Evolutionary conservation across 2,888 invertebrate genomes (phyloP).

Genomic region (Cheilosia pagana): DNA sequence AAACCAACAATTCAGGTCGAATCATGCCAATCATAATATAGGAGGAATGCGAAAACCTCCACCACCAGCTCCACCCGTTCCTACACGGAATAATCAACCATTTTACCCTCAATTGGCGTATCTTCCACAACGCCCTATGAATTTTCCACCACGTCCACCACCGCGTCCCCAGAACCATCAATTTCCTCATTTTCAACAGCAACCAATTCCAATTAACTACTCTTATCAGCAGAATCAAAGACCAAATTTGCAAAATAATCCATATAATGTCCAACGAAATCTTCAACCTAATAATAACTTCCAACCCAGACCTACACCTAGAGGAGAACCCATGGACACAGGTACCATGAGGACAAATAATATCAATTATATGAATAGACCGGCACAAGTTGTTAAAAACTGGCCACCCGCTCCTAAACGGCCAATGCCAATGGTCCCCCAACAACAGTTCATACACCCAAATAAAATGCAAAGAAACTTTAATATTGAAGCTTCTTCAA

Average conservation of each 20-base stretch:
- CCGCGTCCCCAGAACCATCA: neutral
- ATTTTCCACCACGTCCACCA: neutral
- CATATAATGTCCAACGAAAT: neutral
- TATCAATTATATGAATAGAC: too few species aligned
- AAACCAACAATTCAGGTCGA: slow-evolving; percentile 23
- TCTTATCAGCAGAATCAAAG: too few species aligned
- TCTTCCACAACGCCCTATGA: neutral
- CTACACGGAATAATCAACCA: neutral
- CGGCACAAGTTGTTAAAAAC: too few species aligned
- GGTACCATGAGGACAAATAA: neutral
- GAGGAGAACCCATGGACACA: slow-evolving; percentile 12
- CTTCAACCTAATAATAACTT: neutral
- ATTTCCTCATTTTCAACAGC: slow-evolving; percentile 3
- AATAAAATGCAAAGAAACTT: slow-evolving; percentile 23
- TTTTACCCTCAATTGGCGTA: slow-evolving; percentile 2
- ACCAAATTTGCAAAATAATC: too few species aligned
- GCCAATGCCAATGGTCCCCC: too few species aligned
- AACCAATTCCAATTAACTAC: slow-evolving; percentile 1
- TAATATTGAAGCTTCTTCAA: neutral
- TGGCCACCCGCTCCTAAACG: too few species aligned
- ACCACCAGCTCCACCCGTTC: neutral
- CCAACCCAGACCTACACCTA: neutral
- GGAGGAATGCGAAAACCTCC: neutral
- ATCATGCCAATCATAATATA: slow-evolving; percentile 4
- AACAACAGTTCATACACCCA: neutral